Base-by-base conservation (phyloP, 2,113 vertebrate genomes). In the Aptenodytes patagonicus region DNA sequence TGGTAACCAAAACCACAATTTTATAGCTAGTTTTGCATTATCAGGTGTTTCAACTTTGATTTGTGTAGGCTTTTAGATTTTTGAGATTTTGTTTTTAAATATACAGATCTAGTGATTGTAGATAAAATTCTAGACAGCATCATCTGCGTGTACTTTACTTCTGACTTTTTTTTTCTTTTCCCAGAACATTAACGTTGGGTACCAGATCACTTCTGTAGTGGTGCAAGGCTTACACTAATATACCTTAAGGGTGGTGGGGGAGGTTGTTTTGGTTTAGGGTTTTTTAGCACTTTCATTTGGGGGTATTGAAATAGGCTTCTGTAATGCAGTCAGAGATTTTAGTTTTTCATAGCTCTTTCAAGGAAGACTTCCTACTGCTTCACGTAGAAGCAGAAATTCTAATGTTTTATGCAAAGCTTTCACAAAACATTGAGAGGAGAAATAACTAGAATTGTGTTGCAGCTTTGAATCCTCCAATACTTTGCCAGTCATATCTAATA, bases 131-230 rank as follows among this genome's bases (percentile, higher is more conserved):
- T 32, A n/a, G 38, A 44, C 64, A 79, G 28, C 19, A n/a, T 69
- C 7, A 38, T 18, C 17, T 73, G 7, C 0, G 0, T 64, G 17
- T 79, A 28, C 28, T 75, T 60, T 8, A 47, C 17, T 58, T 55
- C 15, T 42, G 2, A 14, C 7, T 34, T 10, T 31, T 46, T 44
- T 38, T 54, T 44, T 11, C 22, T 65, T 69, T n/a, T 28, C 36
- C 14, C 5, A 16, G 0, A 9, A 4, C 7, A 4, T 25, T 21
- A 4, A 1, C 20, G 12, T 66, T 15, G 22, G 34, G 3, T 60
- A 40, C 18, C 24, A 54, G 17, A 7, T 64, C 0, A 6, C 26
- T 70, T 79, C 19, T 79, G 34, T 42, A 52, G 29, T 28, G 32
- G 5, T 32, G 22, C 46, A 70, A 61, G 32, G 49, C 26, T 70